Evolutionary conservation across 2,888 invertebrate genomes (phyloP), one percentile per base, ranked within the genome.

Genomic region (Rhagium mordax): DNA sequence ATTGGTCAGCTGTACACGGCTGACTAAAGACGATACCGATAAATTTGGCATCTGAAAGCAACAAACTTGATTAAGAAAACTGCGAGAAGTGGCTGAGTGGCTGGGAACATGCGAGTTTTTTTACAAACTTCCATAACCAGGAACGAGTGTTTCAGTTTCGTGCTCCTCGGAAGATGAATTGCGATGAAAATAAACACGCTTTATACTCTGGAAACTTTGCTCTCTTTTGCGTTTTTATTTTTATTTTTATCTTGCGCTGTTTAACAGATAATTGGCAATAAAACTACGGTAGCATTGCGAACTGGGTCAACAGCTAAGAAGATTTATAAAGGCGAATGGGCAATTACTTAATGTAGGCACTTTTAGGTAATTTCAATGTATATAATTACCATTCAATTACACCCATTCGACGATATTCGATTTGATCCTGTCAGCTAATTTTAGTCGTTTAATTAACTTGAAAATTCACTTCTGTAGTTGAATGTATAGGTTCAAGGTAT

Each of bases 31-130:
- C n/a, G 41, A n/a, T 41, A 41, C 41, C 71, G 61, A 73, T 75
- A 77, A 77, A 77, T 77, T 74, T 70, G 21, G 55, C 60, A 60
- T 69, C 64, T 53, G 66, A 76, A 73, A 60, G 72, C 47, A 72
- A 59, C 72, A 74, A 74, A 78, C 76, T 74, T 73, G 72, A 76
- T 76, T 76, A 78, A 74, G 74, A 71, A 75, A 75, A 78, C 74
- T 74, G 76, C 75, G 72, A 77, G 49, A 64, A 15, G 55, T 27
- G 55, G 55, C 53, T 29, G 24, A 70, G 51, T 62, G 70, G 70
- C 29, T 18, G 55, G 24, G 21, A 57, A 33, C 71, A 71, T 71
- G 71, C 71, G 71, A 71, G 47, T 20, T 53, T 65, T 71, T 71
- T 60, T 27, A 47, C 24, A 59, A 69, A 59, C 48, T 61, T 20